phyloP scores from a whole-genome alignment of 1,140 invertebrate genomes.

The Gryllus bimaculatus region DNA sequence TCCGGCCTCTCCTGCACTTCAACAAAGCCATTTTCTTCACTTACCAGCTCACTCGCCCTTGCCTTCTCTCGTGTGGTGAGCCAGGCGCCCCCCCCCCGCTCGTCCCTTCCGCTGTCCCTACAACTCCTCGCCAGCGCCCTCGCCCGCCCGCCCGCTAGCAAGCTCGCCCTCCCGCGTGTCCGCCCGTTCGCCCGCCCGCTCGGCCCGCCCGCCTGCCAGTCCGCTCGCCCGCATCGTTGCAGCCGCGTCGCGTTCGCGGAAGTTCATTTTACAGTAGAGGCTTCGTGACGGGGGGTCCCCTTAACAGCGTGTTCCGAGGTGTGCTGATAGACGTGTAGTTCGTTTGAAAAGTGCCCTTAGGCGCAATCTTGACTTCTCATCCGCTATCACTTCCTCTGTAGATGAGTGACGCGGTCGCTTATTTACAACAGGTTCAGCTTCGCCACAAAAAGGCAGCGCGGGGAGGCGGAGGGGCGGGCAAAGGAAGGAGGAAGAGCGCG shows the following conservation, averaged over 20 bases:
- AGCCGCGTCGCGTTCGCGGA: not conserved
- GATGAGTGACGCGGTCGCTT: not conserved
- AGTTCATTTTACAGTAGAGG: not conserved
- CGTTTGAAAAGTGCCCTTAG: slow-evolving; percentile 4
- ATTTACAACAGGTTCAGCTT: not conserved
- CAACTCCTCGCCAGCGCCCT: no score
- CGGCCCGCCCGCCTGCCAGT: not conserved
- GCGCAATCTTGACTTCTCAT: not conserved
- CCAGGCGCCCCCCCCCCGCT: no score
- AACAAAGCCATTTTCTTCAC: no score
- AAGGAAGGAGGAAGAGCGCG: not conserved
- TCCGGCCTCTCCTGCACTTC: no score
- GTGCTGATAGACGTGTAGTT: not conserved
- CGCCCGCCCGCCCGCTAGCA: no score
- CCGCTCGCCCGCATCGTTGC: not conserved
- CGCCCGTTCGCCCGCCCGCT: no score
- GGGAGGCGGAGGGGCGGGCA: not conserved
- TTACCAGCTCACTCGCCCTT: no score
- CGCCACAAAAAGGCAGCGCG: not conserved
- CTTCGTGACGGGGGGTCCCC: not conserved
- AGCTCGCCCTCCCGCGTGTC: no score
- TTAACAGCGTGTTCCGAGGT: not conserved
- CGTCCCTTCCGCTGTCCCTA: no score
- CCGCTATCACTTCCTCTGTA: not conserved
- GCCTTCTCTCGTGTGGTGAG: no score